Conservation (phyloP, 2,797 vertebrate species). For the Danionella dracula region DNA sequence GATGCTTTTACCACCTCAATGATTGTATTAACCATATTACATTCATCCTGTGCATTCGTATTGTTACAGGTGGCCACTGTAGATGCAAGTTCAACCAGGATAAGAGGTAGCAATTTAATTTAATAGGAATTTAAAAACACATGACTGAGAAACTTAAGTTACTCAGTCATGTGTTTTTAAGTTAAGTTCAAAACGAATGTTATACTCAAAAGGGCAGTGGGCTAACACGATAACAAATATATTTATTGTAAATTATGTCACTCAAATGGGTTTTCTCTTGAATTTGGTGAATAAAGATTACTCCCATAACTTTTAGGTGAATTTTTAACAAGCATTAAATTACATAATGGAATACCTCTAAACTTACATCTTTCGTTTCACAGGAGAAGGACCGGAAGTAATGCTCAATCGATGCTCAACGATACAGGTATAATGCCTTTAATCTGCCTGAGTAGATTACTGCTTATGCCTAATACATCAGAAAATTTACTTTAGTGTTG, state of each 20-base stretch:
- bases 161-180: too few relatives aligned
- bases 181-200: too few relatives aligned
- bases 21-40: neutral
- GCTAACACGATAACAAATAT: too few relatives aligned
- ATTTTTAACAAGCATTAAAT: neutral
- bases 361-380: constrained; percentile 6
- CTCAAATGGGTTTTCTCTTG: too few relatives aligned
- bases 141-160: too few relatives aligned
- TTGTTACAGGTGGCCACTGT: constrained; percentile 71
- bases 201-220: too few relatives aligned
- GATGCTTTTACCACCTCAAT: too few relatives aligned
- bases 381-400: constrained; percentile 70
- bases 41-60: neutral
- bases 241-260: too few relatives aligned
- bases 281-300: too few relatives aligned
- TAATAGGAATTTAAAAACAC: too few relatives aligned
- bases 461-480: neutral
- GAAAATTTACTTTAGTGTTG: neutral
- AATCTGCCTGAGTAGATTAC: neutral
- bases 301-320: neutral
- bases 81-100: constrained; percentile 78
- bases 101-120: constrained; percentile 69
- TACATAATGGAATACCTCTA: neutral
- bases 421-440: constrained; percentile 61
- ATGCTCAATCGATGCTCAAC: constrained; percentile 66